Conservation (phyloP, 2,888 invertebrate genomes). For the Poecilobothrus nobilitatus region DNA sequence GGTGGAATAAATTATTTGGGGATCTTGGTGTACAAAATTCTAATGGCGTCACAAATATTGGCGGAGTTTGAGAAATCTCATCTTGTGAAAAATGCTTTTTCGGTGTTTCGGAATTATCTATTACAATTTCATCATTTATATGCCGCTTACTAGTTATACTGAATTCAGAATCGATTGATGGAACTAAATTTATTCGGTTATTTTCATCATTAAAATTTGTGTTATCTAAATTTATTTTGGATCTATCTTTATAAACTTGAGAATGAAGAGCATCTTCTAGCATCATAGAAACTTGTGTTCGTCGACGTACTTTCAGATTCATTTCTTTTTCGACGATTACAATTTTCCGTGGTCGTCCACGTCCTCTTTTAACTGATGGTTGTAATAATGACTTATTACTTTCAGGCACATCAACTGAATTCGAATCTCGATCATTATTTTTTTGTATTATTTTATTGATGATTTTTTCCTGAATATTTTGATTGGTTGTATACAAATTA, state of each 20-base stretch:
- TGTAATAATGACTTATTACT: constrained; percentile 23
- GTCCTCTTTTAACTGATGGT: constrained; percentile 36
- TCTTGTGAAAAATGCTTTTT: neutral
- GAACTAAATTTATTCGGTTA: neutral
- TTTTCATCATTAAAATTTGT: neutral
- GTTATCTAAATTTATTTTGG: neutral
- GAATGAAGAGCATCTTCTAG: constrained; percentile 7
- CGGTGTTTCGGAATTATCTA: neutral
- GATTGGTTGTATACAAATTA: neutral
- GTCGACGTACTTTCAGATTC: neutral
- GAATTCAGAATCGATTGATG: neutral
- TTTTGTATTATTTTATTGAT: neutral
- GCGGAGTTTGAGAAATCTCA: neutral
- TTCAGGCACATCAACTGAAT: constrained; percentile 29
- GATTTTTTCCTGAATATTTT: neutral
- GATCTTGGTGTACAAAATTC: neutral
- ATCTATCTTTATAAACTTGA: constrained; percentile 9
- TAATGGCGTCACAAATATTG: neutral
- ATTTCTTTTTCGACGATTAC: constrained; percentile 16
- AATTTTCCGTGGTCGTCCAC: constrained; percentile 47
- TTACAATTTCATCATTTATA: neutral
- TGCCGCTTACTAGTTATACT: neutral
- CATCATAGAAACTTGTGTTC: constrained; percentile 3
- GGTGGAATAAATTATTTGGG: neutral
- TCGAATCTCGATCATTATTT: neutral